Base-by-base conservation (phyloP, 2,797 vertebrate species). In the Danio tinwini region DNA sequence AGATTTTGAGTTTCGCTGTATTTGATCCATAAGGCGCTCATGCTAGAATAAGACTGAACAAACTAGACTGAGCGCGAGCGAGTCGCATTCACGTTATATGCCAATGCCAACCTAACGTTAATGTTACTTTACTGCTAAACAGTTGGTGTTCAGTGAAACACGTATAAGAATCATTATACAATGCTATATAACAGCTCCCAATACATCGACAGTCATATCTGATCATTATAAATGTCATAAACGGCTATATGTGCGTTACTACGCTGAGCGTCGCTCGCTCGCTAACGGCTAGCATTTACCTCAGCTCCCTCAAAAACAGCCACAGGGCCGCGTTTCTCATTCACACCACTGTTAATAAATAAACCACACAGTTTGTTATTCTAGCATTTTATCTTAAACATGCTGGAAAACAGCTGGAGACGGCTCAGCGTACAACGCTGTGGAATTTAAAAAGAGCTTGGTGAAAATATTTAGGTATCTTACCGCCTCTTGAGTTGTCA, bases 401-500 rank as follows among this genome's bases (percentile, higher is more conserved):
- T 16, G 10, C 21, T 37, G 65, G 7, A 59, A 44, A 29, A 2
- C 14, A 21, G 17, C 7, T 6, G 37, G 21, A 16, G 39, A 37
- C 5, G 47, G 11, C 7, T 52, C 7, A 7, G 39, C 11, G 0
- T 4, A 4, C 44, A 59, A 4, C 21, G 17, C 2, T 5, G 68
- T 73, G 2, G 6, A 5, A 6, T 21, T 0, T 2, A 42, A 0
- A 9, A 68, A 7, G 17, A n/a, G 13, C 45, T 44, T 19, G 21
- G 8, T 50, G 84, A 73, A 71, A 45, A 29, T 70, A 80, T 65
- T 86, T 89, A 79, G 88, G 69, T 83, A 68, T 74, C 94, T 94
- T 92, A 95, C 93, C 90, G 94, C 92, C 91, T 95, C 95, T 91
- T 93, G 93, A 91, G 90, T 90, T 92, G 94, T 95, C 92, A 95